Evolutionary conservation across 2,113 vertebrate species (phyloP).

Genomic region (Xenopus borealis): DNA sequence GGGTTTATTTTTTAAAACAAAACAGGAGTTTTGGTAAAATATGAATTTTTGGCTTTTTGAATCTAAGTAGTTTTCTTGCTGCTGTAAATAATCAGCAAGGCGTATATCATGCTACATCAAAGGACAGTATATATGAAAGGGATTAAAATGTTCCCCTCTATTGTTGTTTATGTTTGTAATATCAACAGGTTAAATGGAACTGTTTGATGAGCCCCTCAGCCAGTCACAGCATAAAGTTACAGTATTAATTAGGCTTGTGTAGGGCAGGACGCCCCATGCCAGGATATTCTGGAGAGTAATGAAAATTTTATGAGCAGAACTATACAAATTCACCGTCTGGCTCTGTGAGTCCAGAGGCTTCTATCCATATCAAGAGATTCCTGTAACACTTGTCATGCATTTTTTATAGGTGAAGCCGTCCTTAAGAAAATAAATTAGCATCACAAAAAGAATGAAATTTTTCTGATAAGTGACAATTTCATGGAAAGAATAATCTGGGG

Average conservation of each 20-base stretch:
- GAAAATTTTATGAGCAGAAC: constrained; percentile 40
- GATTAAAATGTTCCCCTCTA: too few species aligned
- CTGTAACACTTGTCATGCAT: constrained; percentile 35
- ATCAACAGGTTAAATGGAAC: constrained; percentile 1
- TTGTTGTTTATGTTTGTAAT: neutral
- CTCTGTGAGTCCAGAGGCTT: constrained; percentile 11
- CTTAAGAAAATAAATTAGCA: constrained; percentile 25
- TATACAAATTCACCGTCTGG: constrained; percentile 37
- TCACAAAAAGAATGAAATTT: constrained; percentile 19
- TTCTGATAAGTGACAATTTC: constrained; percentile 17
- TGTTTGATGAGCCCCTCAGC: neutral
- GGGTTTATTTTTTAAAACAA: too few species aligned
- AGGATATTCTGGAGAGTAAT: constrained; percentile 16
- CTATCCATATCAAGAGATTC: constrained; percentile 31
- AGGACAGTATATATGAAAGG: too few species aligned
- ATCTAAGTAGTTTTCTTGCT: too few species aligned
- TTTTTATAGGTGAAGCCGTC: constrained; percentile 28
- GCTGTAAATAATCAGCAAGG: too few species aligned
- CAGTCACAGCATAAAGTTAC: constrained; percentile 11
- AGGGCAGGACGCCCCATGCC: constrained; percentile 13
- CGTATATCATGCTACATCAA: too few species aligned
- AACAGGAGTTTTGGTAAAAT: too few species aligned
- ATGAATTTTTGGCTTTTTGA: too few species aligned
- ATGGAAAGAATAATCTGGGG: constrained; percentile 5
- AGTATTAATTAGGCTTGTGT: constrained; percentile 35